Percentiles rank a stretch among this genome's conserved stretches.
Conservation (phyloP, 2,888 invertebrate genomes). For the Erynnis tages region DNA sequence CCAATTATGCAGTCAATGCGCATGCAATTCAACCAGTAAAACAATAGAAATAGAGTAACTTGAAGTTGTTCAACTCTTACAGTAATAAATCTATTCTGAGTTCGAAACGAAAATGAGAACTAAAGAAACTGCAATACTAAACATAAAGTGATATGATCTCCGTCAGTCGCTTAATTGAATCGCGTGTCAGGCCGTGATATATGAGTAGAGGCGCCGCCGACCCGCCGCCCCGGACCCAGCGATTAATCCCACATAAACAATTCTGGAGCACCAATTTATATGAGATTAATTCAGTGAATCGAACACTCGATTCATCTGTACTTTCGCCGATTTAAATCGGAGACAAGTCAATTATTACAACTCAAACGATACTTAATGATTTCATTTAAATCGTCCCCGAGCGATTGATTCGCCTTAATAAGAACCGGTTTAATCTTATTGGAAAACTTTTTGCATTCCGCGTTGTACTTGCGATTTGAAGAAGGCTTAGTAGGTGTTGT, state of each 20-base stretch:
- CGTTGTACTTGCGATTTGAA: slow-evolving; percentile 19
- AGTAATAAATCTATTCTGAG: background rate
- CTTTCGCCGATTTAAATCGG: slow-evolving; percentile 30
- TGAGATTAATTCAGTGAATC: slow-evolving; percentile 54
- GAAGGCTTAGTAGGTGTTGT: slow-evolving; percentile 18
- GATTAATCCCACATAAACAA: slow-evolving; percentile 70
- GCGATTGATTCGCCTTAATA: slow-evolving; percentile 36
- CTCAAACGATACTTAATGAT: slow-evolving; percentile 34
- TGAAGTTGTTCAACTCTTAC: background rate
- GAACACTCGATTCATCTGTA: slow-evolving; percentile 37
- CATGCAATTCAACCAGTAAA: too few relatives aligned
- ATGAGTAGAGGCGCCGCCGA: slow-evolving; percentile 50
- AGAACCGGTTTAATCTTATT: slow-evolving; percentile 19
- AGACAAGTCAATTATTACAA: slow-evolving; percentile 45
- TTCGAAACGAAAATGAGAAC: background rate
- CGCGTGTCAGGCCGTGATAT: slow-evolving; percentile 61
- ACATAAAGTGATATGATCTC: slow-evolving; percentile 39
- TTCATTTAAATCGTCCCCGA: slow-evolving; percentile 52
- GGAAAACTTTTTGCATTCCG: slow-evolving; percentile 12
- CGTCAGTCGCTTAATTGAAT: slow-evolving; percentile 69
- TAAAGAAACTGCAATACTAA: slow-evolving; percentile 2
- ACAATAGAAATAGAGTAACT: background rate
- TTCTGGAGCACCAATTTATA: slow-evolving; percentile 62
- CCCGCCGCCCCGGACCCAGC: slow-evolving; percentile 44
- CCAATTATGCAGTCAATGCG: too few relatives aligned